Conservation (phyloP, 1,140 invertebrate species). For the Brachionus rotundiformis region DNA sequence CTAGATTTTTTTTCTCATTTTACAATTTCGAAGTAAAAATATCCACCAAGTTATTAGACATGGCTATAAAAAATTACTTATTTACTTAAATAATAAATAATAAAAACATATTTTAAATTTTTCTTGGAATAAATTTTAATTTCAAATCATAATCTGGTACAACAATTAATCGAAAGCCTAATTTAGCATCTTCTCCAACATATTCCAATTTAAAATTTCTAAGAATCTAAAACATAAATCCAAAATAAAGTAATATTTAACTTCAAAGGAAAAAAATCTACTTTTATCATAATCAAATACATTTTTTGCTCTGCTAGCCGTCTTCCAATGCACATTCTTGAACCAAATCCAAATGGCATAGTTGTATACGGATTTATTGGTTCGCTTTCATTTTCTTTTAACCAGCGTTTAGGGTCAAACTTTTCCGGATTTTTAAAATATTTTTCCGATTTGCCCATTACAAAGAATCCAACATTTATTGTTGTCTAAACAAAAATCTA, state of each 20-base stretch:
- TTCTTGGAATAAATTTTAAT: conserved; percentile 16
- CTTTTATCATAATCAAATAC: conserved; percentile 52
- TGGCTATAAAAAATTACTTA: too few relatives aligned
- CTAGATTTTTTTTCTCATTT: too few relatives aligned
- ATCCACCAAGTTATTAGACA: too few relatives aligned
- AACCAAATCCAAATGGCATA: conserved; percentile 84
- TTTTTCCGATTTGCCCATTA: conserved; percentile 28
- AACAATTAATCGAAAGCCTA: conserved; percentile 1
- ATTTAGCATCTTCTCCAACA: conserved; percentile 1
- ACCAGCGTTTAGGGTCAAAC: conserved; percentile 60
- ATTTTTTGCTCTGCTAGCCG: conserved; percentile 85
- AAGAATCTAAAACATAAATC: background rate
- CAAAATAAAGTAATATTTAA: too few relatives aligned
- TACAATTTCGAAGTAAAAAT: too few relatives aligned
- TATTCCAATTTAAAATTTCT: conserved; percentile 40
- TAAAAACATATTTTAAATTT: too few relatives aligned
- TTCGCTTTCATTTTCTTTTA: conserved; percentile 63
- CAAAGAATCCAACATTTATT: background rate
- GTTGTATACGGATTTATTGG: conserved; percentile 75
- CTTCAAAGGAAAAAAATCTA: background rate
- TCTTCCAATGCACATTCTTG: conserved; percentile 81
- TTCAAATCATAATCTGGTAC: conserved; percentile 7
- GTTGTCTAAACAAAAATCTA: background rate
- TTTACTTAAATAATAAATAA: too few relatives aligned
- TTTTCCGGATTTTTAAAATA: conserved; percentile 55